Conservation (phyloP, 2,888 invertebrate genomes). For the Tetramorium bicarinatum region DNA sequence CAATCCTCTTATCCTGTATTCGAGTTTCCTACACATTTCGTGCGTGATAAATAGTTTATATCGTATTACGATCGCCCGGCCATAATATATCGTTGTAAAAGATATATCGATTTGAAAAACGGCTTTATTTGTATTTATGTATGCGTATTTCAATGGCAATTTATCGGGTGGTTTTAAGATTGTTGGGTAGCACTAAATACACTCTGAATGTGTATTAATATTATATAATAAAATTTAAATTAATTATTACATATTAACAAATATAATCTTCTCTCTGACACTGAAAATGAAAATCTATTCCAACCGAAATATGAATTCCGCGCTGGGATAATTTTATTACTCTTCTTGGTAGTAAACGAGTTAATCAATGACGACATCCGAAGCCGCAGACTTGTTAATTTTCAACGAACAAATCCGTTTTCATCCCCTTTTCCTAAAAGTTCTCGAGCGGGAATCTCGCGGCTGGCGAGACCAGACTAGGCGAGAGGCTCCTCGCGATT, state of each 20-base stretch:
- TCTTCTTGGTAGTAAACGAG: neutral
- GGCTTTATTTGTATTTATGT: neutral
- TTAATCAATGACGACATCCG: slow-evolving; percentile 2
- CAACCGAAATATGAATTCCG: neutral
- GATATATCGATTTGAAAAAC: neutral
- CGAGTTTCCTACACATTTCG: slow-evolving; percentile 24
- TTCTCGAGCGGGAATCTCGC: slow-evolving; percentile 22
- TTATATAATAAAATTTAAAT: neutral
- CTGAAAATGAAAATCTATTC: slow-evolving; percentile 14
- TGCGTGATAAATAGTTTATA: slow-evolving; percentile 43
- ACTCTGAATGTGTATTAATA: neutral
- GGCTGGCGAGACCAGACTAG: slow-evolving; percentile 11
- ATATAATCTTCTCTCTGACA: neutral
- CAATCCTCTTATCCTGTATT: slow-evolving; percentile 45
- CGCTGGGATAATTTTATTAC: neutral
- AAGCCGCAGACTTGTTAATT: slow-evolving; percentile 36
- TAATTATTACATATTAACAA: slow-evolving; percentile 2
- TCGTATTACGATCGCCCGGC: slow-evolving; percentile 1
- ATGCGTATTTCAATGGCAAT: neutral
- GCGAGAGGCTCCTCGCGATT: slow-evolving; percentile 13
- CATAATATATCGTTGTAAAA: neutral
- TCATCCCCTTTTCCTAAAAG: slow-evolving; percentile 29
- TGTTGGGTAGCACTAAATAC: neutral
- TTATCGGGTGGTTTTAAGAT: neutral
- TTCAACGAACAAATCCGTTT: slow-evolving; percentile 25